A percentile compares a stretch with the other conserved stretches of the same genome.
Conservation (phyloP, 1,140 invertebrate genomes). For the Drosophila ohnishii region DNA sequence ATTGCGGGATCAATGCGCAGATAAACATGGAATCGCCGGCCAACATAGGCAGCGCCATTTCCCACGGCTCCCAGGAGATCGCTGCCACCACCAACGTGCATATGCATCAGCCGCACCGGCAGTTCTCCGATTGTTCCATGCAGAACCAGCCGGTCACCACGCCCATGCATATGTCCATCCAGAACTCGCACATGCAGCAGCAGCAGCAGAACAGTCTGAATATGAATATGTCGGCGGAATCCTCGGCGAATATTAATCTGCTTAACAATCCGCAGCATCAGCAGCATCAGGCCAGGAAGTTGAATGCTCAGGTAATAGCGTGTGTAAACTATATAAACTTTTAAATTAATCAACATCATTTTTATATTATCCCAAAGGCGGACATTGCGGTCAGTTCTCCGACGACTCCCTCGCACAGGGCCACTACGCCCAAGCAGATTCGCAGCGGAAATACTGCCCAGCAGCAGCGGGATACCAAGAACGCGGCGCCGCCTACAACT, state of each 20-base stretch:
- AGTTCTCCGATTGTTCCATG: constrained; percentile 87
- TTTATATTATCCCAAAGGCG: constrained; percentile 27
- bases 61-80: constrained; percentile 89
- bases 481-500: constrained; percentile 53
- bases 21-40: constrained; percentile 93
- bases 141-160: constrained; percentile 85
- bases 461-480: constrained; percentile 75
- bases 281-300: constrained; percentile 70
- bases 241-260: constrained; percentile 68
- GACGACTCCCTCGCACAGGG: constrained; percentile 54
- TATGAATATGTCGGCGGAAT: constrained; percentile 65
- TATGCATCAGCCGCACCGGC: constrained; percentile 85
- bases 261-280: constrained; percentile 67
- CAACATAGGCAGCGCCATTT: constrained; percentile 93
- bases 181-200: constrained; percentile 78
- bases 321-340: background rate
- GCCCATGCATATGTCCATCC: constrained; percentile 85
- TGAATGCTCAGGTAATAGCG: constrained; percentile 65
- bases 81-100: constrained; percentile 84
- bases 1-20: constrained; percentile 93
- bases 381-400: constrained; percentile 65
- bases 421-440: constrained; percentile 78
- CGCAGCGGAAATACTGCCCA: constrained; percentile 77
- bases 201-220: constrained; percentile 75
- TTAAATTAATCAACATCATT: background rate